Base-by-base conservation (phyloP, 1,140 invertebrate genomes). In the Delia radicum region DNA sequence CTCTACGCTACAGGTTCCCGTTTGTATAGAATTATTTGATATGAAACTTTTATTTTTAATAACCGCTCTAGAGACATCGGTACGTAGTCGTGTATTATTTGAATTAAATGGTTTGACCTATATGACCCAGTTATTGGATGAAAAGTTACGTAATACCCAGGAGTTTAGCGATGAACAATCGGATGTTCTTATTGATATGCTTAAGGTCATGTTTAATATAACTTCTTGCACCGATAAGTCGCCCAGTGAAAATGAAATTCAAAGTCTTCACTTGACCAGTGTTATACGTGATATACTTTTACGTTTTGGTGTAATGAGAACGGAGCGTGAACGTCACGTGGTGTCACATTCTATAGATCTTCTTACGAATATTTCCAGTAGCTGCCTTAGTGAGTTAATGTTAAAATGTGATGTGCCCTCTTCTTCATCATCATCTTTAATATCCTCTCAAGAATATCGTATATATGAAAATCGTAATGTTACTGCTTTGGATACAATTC, bases 161-260 rank as follows among this genome's bases (percentile, higher is more conserved):
- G 67, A 79, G 77, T 87, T 88, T 55, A 79, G 94, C 88, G 90
- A 92, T 82, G 85, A 89, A 63, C 88, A 94, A 81, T 89, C 92
- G 46, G 91, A 92, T 73, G 87, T 96, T 48, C 87, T 90, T 27
- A 94, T 91, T 87, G 96, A 98, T 88, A 91, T 95, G 78, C 89
- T 98, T 7, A 98, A 98, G 88, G 91, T 93, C 13, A 88, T 98
- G 75, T 98, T 97, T 84, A 98, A 97, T 86, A 86, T 98, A 73
- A 92, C 91, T n/a, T 89, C 92, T 24, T 85, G 88, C 75, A 87
- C 87, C 61, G 88, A 89, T 77, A 83, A 88, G 13, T 84, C 87
- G 18, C 88, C 89, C 75, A 89, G 93, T 81, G 91, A 93, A 79
- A 92, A 94, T 80, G 90, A 94, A 79, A 90, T 91, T 1, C 92